A percentile compares a stretch with the other conserved stretches of the same genome.
phyloP scores from a whole-genome alignment of 1,140 invertebrate genomes.

The Adelges cooleyi region DNA sequence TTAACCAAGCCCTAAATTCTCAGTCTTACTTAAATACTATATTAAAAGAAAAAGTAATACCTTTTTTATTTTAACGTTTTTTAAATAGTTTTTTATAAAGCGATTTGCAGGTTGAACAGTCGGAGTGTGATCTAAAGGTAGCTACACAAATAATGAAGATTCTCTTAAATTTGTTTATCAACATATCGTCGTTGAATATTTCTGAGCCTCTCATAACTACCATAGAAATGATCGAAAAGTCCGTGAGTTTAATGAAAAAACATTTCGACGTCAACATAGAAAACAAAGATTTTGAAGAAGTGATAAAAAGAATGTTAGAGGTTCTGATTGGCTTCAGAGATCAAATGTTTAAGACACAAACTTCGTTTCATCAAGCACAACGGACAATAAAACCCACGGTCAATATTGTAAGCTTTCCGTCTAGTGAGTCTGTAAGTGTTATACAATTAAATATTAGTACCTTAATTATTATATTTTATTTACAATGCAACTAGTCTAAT shows the following conservation, averaged over 20 bases:
- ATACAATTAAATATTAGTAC: no score
- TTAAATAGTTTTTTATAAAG: no score
- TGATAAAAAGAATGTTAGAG: background rate
- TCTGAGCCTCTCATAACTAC: background rate
- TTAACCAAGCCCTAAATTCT: constrained; percentile 9
- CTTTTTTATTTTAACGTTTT: no score
- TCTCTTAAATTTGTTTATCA: background rate
- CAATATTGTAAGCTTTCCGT: no score
- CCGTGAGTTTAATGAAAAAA: background rate
- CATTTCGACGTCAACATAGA: background rate
- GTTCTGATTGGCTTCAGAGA: background rate
- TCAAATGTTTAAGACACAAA: background rate
- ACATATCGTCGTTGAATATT: background rate
- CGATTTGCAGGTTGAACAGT: background rate
- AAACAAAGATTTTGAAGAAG: constrained; percentile 1
- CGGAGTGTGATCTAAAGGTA: background rate
- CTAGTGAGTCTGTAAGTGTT: no score
- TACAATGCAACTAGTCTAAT: no score
- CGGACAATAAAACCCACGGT: background rate
- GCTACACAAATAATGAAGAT: background rate
- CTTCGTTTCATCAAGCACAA: background rate
- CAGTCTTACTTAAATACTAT: constrained; percentile 19
- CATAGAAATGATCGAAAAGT: background rate
- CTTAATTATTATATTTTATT: no score
- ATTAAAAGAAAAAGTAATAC: constrained; percentile 9